A percentile compares a stretch with the other conserved stretches of the same genome.
Conservation (phyloP, 2,113 vertebrate species). For the Anolis carolinensis region DNA sequence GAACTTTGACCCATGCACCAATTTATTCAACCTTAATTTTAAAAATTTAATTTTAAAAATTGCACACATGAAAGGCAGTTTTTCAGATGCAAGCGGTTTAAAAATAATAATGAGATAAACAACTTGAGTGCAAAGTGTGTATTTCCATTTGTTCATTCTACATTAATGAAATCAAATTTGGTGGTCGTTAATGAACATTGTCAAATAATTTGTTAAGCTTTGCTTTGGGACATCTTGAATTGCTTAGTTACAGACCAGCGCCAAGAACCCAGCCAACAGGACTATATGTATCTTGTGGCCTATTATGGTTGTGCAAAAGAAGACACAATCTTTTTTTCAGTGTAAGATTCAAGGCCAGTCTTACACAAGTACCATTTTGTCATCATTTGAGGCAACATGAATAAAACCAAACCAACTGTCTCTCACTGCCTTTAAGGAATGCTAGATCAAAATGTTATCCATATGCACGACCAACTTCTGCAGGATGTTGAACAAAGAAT, state of each 20-base stretch:
- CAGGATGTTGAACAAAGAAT: no score
- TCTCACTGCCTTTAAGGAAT: background rate
- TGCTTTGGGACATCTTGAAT: background rate
- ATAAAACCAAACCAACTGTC: background rate
- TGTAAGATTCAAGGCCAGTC: no score
- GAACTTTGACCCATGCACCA: background rate
- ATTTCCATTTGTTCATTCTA: background rate
- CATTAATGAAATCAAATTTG: background rate
- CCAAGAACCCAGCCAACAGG: background rate
- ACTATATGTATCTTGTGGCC: background rate
- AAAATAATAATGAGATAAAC: background rate
- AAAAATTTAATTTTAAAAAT: background rate
- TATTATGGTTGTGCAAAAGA: background rate
- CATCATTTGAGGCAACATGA: background rate
- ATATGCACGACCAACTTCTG: no score
- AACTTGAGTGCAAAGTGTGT: background rate
- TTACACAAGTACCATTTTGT: background rate
- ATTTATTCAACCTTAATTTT: background rate
- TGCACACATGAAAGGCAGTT: background rate
- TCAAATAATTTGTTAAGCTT: background rate
- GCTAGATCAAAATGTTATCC: background rate
- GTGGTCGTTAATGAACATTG: background rate
- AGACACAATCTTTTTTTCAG: no score
- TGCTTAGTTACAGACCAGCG: no score
- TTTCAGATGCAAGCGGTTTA: background rate